These are phyloP conservation scores for Paralinhomoeus sp. DNA, from an alignment of 2,888 invertebrate genomes.

Conservation along the genomic window DNA sequence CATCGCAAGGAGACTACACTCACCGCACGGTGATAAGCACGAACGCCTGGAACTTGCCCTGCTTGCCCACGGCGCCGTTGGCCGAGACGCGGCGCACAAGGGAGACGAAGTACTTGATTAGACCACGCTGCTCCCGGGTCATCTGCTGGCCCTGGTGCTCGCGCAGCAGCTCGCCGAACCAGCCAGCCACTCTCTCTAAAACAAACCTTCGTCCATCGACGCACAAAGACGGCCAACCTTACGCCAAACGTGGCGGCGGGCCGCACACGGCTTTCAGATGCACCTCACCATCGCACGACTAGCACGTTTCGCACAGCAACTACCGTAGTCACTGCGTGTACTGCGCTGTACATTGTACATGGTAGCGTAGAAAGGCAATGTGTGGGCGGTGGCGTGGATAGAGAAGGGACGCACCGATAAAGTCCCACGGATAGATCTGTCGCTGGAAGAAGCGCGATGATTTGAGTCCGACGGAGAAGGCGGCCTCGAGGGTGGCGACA, in stretches of 20 bases:
- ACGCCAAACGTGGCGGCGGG: no score
- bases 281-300: no score
- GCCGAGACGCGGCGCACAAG: constrained; percentile 66
- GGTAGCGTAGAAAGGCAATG: no score
- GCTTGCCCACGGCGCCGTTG: constrained; percentile 70
- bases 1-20: background rate
- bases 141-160: constrained; percentile 15
- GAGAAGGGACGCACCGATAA: constrained; percentile 53
- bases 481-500: constrained; percentile 66
- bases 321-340: no score
- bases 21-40: constrained; percentile 77
- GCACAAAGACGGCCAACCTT: no score
- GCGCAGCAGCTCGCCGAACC: constrained; percentile 18
- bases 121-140: constrained; percentile 34
- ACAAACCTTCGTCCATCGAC: no score
- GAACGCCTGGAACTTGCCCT: constrained; percentile 89
- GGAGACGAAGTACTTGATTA: constrained; percentile 67
- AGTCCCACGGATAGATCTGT: constrained; percentile 93
- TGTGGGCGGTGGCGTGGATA: no score
- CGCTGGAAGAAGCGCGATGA: constrained; percentile 64
- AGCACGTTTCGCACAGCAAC: no score
- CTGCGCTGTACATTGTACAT: no score
- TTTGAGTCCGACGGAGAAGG: constrained; percentile 81
- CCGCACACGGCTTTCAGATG: no score
- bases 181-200: constrained; percentile 15